phyloP scores from a whole-genome alignment of 2,113 vertebrate species.

The Sarotherodon lohbergeri region DNA sequence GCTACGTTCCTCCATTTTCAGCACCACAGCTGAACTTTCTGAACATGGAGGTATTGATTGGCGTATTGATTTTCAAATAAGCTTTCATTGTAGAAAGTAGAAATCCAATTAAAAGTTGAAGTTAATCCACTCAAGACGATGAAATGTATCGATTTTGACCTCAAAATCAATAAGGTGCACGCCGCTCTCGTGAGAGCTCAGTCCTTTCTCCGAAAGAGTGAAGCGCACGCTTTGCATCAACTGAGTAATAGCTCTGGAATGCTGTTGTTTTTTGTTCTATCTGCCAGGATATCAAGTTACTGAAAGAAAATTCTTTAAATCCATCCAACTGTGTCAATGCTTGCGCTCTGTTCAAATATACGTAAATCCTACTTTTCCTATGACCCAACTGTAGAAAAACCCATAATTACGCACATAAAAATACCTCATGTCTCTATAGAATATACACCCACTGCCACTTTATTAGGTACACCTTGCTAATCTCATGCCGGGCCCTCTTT shows the following conservation, averaged over 20 bases:
- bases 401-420: neutral
- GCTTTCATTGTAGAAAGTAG: slow-evolving; percentile 58
- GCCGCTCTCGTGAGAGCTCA: neutral
- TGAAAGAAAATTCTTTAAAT: neutral
- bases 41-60: slow-evolving; percentile 62
- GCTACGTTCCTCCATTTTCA: neutral
- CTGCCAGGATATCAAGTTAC: neutral
- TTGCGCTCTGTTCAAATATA: neutral
- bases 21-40: slow-evolving; percentile 36
- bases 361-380: neutral
- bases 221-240: neutral
- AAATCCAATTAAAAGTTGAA: slow-evolving; percentile 75
- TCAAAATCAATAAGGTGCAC: slow-evolving; percentile 64
- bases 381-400: neutral
- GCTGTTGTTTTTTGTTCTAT: rapidly evolving
- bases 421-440: neutral
- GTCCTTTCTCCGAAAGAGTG: slow-evolving; percentile 9
- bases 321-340: neutral
- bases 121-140: slow-evolving; percentile 69
- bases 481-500: neutral
- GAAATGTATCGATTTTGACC: slow-evolving; percentile 62
- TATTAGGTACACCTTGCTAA: neutral
- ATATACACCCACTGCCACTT: neutral
- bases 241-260: neutral
- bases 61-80: slow-evolving; percentile 72